A percentile compares a stretch with the other conserved stretches of the same genome.
phyloP scores from a whole-genome alignment of 2,888 invertebrate genomes.

The Caenorhabditis japonica region DNA sequence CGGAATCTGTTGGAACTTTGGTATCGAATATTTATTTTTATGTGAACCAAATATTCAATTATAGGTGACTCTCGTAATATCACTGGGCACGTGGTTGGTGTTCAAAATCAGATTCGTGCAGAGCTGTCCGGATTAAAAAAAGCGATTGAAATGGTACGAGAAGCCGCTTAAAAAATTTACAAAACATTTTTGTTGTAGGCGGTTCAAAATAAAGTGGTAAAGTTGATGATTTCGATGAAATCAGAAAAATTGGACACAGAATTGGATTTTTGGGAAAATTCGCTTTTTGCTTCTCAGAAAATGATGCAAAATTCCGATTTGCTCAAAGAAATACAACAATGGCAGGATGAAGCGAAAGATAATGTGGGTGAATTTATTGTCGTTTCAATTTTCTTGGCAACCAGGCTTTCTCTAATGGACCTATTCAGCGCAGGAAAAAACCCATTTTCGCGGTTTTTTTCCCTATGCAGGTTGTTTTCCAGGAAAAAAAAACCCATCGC shows the following conservation, averaged over 20 bases:
- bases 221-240: not conserved
- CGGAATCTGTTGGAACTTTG: not conserved
- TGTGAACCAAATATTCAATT: not conserved
- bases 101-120: not conserved
- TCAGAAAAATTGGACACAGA: not conserved
- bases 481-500: not conserved
- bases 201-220: not conserved
- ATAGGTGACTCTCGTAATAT: not conserved
- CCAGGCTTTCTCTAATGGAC: too few relatives aligned
- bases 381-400: too few relatives aligned
- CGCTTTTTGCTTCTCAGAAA: not conserved
- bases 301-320: not conserved
- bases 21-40: not conserved
- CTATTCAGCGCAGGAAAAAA: too few relatives aligned
- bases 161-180: too few relatives aligned
- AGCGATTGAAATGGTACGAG: slow-evolving; percentile 1
- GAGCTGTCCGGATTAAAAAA: not conserved
- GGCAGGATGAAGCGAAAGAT: not conserved
- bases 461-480: not conserved
- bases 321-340: not conserved
- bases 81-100: not conserved
- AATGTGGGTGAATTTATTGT: not conserved
- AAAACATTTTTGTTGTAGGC: not conserved
- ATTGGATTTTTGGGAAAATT: not conserved
- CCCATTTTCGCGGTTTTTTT: too few relatives aligned